A percentile compares a stretch with the other conserved stretches of the same genome.
These are phyloP conservation scores for Adelosebastes latens DNA, from an alignment of 2,797 vertebrate genomes.

Conservation along the genomic window DNA sequence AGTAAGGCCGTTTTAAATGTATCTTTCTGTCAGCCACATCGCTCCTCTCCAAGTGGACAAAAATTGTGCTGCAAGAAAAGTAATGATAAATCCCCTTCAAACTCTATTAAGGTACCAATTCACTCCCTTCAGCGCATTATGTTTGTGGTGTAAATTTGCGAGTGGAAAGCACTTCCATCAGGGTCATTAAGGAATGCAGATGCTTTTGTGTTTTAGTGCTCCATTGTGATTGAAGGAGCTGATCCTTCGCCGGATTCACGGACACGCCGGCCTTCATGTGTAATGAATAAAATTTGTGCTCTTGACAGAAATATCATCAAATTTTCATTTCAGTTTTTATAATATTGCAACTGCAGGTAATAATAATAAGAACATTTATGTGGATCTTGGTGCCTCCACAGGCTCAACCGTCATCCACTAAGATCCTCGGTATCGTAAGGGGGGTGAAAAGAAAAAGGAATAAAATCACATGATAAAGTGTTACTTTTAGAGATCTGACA, in stretches of 20 bases:
- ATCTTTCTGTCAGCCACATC: not conserved
- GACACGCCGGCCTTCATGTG: not conserved
- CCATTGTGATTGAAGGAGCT: constrained; percentile 32
- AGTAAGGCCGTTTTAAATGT: constrained; percentile 14
- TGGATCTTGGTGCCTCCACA: not conserved
- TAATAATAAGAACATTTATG: constrained; percentile 34
- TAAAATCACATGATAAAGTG: constrained; percentile 58
- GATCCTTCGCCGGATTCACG: not conserved
- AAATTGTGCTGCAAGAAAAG: constrained; percentile 29
- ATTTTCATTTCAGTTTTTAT: constrained; percentile 34
- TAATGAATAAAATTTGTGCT: constrained; percentile 19
- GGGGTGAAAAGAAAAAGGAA: constrained; percentile 34
- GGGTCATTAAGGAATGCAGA: constrained; percentile 52
- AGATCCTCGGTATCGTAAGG: not conserved
- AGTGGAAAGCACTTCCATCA: constrained; percentile 35
- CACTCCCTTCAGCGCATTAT: constrained; percentile 49
- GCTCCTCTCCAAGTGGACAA: constrained; percentile 10
- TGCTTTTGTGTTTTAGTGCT: constrained; percentile 36
- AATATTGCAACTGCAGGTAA: constrained; percentile 17
- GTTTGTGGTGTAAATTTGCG: constrained; percentile 60
- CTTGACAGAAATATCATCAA: constrained; percentile 11
- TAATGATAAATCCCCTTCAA: constrained; percentile 55
- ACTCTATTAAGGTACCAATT: constrained; percentile 57
- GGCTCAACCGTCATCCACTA: constrained; percentile 12
- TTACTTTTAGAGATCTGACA: constrained; percentile 66